phyloP scores from a whole-genome alignment of 2,113 vertebrate species.

The Willisornis vidua region DNA sequence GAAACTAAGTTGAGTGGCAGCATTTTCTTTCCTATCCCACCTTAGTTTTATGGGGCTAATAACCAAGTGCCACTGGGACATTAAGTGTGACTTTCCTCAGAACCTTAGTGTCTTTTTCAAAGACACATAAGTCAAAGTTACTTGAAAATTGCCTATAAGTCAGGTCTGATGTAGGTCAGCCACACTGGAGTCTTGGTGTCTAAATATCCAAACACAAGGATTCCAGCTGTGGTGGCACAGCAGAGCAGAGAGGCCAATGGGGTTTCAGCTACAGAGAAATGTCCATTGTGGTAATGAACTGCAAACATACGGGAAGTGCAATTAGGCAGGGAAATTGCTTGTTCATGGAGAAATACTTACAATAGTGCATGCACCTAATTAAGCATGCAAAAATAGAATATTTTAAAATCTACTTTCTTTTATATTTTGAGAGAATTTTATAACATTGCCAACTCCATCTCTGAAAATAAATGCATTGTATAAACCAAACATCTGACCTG shows the following conservation, averaged over 20 bases:
- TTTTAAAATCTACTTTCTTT: background rate
- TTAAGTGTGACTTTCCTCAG: background rate
- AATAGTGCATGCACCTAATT: background rate
- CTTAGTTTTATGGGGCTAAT: constrained; percentile 5
- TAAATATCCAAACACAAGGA: background rate
- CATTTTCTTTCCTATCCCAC: background rate
- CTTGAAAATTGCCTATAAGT: background rate
- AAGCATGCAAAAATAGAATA: background rate
- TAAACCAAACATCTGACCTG: background rate
- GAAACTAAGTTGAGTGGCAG: background rate
- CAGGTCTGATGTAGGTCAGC: background rate
- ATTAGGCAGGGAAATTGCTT: background rate
- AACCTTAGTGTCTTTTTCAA: constrained; percentile 8
- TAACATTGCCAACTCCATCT: background rate
- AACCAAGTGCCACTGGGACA: background rate
- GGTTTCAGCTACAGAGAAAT: background rate
- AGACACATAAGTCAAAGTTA: background rate
- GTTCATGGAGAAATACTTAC: background rate
- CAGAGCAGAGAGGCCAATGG: background rate
- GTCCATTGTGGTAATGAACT: background rate
- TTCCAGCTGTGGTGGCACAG: background rate
- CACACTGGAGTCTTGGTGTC: background rate
- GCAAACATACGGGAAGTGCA: background rate
- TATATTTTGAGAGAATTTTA: background rate
- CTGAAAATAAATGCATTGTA: background rate